Conservation (phyloP, 2,113 vertebrate genomes). For the Cricetomys ansorgei region DNA sequence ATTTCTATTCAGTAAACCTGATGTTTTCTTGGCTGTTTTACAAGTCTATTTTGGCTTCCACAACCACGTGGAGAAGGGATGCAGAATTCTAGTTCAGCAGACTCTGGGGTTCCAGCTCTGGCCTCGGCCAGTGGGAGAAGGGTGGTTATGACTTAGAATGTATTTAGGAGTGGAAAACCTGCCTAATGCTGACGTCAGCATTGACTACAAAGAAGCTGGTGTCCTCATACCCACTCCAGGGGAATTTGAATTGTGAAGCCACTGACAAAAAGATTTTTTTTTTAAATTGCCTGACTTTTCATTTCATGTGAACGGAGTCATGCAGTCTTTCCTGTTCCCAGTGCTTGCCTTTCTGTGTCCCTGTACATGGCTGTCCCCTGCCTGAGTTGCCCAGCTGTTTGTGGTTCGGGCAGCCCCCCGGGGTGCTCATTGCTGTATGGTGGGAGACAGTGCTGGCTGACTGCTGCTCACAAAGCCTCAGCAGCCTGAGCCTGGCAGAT, state of each 20-base stretch:
- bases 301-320: not conserved
- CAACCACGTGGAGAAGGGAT: not conserved
- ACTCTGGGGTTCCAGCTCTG: not conserved
- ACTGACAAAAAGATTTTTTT: not conserved
- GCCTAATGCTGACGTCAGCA: not conserved
- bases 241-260: not conserved
- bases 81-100: not conserved
- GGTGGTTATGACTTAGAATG: not conserved
- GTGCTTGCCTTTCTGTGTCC: not conserved
- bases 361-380: accelerated
- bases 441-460: not conserved
- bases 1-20: not conserved
- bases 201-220: not conserved
- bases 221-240: not conserved
- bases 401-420: not conserved
- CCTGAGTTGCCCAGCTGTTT: not conserved
- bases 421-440: accelerated
- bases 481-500: not conserved
- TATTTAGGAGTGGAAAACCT: not conserved
- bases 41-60: not conserved
- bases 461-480: not conserved
- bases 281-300: slow-evolving; percentile 32
- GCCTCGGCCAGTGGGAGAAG: not conserved
- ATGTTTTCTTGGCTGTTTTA: not conserved
- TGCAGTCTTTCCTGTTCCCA: not conserved